Base-by-base conservation (phyloP, 1,140 invertebrate species). In the Drosophila funebris region DNA sequence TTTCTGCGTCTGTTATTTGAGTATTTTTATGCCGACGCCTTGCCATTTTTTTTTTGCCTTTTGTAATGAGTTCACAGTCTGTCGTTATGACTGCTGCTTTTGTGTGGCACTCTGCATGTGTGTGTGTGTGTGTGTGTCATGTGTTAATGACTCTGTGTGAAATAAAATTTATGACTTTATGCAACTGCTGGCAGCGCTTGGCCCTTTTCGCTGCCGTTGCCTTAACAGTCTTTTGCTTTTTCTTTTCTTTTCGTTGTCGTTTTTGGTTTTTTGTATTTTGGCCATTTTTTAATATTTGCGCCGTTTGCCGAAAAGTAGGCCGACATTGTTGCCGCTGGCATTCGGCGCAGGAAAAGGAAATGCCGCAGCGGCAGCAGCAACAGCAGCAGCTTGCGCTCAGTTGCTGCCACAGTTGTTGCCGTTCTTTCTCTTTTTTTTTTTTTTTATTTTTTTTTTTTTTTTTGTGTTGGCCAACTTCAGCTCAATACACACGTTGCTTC, bases 151-250 rank as follows among this genome's bases (percentile, higher is more conserved):
- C 84, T 88, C 79, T 88, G 76, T 88, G 83, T 63, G 83, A 89
- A 88, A 88, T 88, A 79, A 88, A 88, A 88, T 88, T 88, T 88
- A 88, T 88, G 83, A 88, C 83, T 88, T 88, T 78, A 83, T 88
- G 82, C 82, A 85, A 82, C 83, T 85, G 78, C 82, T 79, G 80
- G 64, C 76, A 75, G 73, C 44, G 60, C 54, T 76, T 69, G 73
- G 58, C 43, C 68, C 50, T 61, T 61, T 46, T 58, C 24, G 54
- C 36, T 56, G 18, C 44, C 43, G 43, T 52, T 54, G 13, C 33
- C 22, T 22, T 22, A 4, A n/a, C n/a, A n/a, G n/a, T n/a, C n/a
- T n/a, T n/a, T n/a, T n/a, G n/a, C n/a, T n/a, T n/a, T n/a, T n/a
- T n/a, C n/a, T n/a, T n/a, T n/a, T n/a, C n/a, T n/a, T n/a, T n/a